These are phyloP conservation scores for Coregonus suidteri DNA, from an alignment of 2,797 vertebrate genomes.

Conservation along the genomic window DNA sequence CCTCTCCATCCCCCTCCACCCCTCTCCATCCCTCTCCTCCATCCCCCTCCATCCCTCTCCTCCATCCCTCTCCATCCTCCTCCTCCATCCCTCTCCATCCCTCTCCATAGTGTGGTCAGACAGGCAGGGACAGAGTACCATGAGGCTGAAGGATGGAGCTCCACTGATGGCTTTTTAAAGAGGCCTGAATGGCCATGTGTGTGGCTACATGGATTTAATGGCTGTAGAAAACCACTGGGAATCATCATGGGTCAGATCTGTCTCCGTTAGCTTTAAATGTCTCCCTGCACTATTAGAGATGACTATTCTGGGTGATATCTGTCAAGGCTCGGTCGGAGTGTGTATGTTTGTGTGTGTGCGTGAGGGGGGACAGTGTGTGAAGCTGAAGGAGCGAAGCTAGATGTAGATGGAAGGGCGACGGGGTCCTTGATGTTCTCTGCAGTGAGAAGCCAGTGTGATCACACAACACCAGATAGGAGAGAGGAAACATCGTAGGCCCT, in stretches of 20 bases:
- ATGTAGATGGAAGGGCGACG: slow-evolving; percentile 23
- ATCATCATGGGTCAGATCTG: slow-evolving; percentile 11
- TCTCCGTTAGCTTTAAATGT: background rate
- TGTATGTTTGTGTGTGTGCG: background rate
- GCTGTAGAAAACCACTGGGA: background rate
- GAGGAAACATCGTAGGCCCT: background rate
- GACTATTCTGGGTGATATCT: background rate
- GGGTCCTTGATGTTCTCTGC: slow-evolving; percentile 5
- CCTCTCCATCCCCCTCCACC: no score
- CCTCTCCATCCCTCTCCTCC: no score
- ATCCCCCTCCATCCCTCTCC: no score
- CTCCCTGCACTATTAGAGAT: background rate
- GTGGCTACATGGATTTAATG: slow-evolving; percentile 38
- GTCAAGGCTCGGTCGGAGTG: background rate
- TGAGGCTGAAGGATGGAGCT: slow-evolving; percentile 56
- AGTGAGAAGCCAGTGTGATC: slow-evolving; percentile 4
- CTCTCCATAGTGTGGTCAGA: slow-evolving; percentile 44
- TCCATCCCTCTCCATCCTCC: no score
- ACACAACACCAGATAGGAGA: slow-evolving; percentile 1
- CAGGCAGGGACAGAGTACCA: slow-evolving; percentile 36
- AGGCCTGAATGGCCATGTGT: slow-evolving; percentile 50
- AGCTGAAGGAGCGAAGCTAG: slow-evolving; percentile 21
- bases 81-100: slow-evolving; percentile 24
- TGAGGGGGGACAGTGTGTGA: background rate
- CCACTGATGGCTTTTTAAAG: slow-evolving; percentile 63